These are phyloP conservation scores for Noctua janthe DNA, from an alignment of 2,888 invertebrate species.

Conservation along the genomic window DNA sequence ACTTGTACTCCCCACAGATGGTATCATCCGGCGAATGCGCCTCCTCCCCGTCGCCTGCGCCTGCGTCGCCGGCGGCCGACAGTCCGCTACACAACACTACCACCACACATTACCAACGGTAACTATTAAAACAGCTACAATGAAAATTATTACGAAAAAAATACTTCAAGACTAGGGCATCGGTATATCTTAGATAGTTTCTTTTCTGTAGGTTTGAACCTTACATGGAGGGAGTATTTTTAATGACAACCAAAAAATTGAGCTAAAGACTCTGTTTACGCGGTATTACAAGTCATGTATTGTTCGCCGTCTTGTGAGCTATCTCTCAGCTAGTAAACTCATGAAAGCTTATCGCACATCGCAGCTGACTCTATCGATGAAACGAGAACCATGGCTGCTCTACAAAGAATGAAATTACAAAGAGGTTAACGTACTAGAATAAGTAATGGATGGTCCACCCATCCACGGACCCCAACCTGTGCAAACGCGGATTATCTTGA, in stretches of 20 bases:
- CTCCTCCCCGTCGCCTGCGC: constrained; percentile 74
- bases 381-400: neutral
- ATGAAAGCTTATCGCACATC: no score
- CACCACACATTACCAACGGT: constrained; percentile 91
- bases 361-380: neutral
- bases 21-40: constrained; percentile 76
- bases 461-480: no score
- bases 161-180: neutral
- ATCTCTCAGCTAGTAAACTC: no score
- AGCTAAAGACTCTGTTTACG: no score
- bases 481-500: no score
- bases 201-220: neutral
- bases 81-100: constrained; percentile 89
- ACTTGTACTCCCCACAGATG: constrained; percentile 72
- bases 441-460: no score
- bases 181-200: neutral
- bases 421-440: no score
- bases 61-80: constrained; percentile 84
- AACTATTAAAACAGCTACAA: constrained; percentile 48
- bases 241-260: no score
- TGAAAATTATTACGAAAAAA: neutral
- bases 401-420: neutral
- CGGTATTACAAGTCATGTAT: no score
- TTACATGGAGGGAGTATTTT: no score
- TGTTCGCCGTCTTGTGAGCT: no score